Percentiles rank a stretch among this genome's conserved stretches.
Conservation (phyloP, 1,140 invertebrate species). For the Euglossa dilemma region DNA sequence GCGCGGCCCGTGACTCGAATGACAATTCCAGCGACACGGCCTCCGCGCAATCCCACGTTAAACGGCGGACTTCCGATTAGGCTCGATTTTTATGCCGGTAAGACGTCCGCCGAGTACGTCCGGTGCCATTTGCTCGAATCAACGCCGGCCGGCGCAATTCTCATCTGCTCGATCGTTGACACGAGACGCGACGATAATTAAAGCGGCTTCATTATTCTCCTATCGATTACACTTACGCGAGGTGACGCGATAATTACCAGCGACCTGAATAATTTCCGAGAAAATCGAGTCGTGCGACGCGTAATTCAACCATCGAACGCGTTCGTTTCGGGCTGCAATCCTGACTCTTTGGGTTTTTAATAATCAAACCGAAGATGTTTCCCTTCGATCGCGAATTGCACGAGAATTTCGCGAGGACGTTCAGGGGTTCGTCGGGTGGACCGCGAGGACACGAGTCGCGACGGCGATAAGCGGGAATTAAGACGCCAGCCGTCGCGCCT, state of each 20-base stretch:
- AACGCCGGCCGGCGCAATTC: not conserved
- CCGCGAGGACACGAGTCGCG: conserved; percentile 8
- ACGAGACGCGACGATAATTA: not conserved
- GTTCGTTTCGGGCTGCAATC: too few relatives aligned
- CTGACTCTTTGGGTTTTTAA: too few relatives aligned
- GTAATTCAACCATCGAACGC: too few relatives aligned
- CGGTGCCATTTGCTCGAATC: conserved; percentile 49
- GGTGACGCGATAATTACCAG: too few relatives aligned
- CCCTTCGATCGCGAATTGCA: too few relatives aligned
- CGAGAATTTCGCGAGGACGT: not conserved
- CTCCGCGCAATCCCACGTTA: conserved; percentile 47
- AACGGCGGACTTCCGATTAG: conserved; percentile 55
- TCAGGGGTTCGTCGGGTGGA: not conserved
- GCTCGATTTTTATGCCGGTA: conserved; percentile 41
- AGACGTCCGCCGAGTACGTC: conserved; percentile 39
- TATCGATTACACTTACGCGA: not conserved
- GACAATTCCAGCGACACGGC: conserved; percentile 23
- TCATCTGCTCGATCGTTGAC: not conserved
- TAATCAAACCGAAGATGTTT: too few relatives aligned
- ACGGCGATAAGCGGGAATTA: conserved; percentile 42
- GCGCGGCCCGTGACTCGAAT: conserved; percentile 55
- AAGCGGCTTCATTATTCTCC: not conserved
- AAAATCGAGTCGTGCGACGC: too few relatives aligned
- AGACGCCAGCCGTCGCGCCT: conserved; percentile 25
- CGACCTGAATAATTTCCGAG: too few relatives aligned